A percentile compares a stretch with the other conserved stretches of the same genome.
Evolutionary conservation across 92 coral and sea anemone genomes (phyloP).

Genomic region (Siderastrea radians): DNA sequence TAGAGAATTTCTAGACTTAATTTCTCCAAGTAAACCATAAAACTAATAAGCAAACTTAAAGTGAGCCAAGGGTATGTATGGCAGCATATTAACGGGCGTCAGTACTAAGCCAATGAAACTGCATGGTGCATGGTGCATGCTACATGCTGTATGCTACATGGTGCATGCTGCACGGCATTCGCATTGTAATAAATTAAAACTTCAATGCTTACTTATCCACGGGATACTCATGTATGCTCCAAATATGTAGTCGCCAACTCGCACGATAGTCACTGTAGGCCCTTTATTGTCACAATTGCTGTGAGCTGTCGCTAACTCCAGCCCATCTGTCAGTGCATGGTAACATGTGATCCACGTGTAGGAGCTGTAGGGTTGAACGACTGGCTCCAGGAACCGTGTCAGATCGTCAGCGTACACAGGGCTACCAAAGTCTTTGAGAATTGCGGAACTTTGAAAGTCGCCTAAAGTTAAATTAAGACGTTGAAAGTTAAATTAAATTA

Average conservation of each 20-base stretch:
- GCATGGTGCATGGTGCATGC: too few species aligned
- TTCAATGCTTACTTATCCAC: neutral
- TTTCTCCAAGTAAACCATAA: too few species aligned
- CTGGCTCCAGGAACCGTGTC: slow-evolving; percentile 9
- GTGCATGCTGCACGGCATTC: too few species aligned
- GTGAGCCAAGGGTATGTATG: too few species aligned
- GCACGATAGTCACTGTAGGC: neutral
- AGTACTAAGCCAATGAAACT: too few species aligned
- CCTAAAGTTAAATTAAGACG: neutral
- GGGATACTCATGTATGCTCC: slow-evolving; percentile 1
- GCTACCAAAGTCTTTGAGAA: neutral
- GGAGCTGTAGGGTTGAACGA: neutral
- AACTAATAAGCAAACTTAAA: too few species aligned
- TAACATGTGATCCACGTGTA: neutral
- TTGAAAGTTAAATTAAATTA: neutral
- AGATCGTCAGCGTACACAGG: neutral
- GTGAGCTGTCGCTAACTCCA: neutral
- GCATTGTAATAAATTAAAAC: too few species aligned
- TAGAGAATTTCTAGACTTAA: too few species aligned
- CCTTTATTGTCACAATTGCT: neutral
- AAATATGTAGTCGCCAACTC: slow-evolving; percentile 2
- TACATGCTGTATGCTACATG: too few species aligned
- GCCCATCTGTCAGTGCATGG: neutral
- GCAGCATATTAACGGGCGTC: too few species aligned
- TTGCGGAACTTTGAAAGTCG: neutral